Evolutionary conservation across 35 echinoderm and acorn worm genomes (phyloP), one percentile per base, ranked within the genome.

Genomic region (Holothuria glaberrima): DNA sequence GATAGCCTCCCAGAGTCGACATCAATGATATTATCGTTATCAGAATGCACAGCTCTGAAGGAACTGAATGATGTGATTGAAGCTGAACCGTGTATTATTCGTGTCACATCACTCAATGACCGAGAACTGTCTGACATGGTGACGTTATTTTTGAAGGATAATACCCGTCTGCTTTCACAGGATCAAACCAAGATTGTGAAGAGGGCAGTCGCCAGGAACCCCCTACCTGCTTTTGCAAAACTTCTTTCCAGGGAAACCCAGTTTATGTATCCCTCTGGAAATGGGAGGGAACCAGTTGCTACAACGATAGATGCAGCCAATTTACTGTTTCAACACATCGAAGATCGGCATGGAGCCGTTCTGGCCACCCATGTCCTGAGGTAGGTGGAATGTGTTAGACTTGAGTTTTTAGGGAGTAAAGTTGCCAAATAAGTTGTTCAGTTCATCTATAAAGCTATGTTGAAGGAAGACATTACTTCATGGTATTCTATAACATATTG

Each of bases 121-220:
- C 58, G 93, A 36, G 93, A 99, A 81, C 84, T 99, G 7, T 91
- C 93, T 1, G 97, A 95, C 61, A 82, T 99, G 83, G 93, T 93
- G 58, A 75, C 83, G 76, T 76, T 93, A 4, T 99, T 99, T 60
- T 48, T 99, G 66, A 86, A 86, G 5, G 80, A 93, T 45, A 95
- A 94, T 89, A 88, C 71, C 58, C 90, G 97, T 32, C 62, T 89
- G 41, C 52, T 99, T 78, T 69, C 92, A 4, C 82, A 92, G 33
- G 97, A 99, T 59, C 97, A 99, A 77, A 85, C 92, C 73, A 99
- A 99, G 70, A 91, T 99, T 22, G 94, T 99, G 54, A 94, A 87
- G 30, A 88, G 93, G 35, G 97, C 93, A 4, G 91, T 94, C n/a
- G 93, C 93, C 24, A 92, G 84, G 91, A 89, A 92, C 68, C 97